phyloP scores from a whole-genome alignment of 2,113 vertebrate genomes.

The Dendrocopos noguchii region DNA sequence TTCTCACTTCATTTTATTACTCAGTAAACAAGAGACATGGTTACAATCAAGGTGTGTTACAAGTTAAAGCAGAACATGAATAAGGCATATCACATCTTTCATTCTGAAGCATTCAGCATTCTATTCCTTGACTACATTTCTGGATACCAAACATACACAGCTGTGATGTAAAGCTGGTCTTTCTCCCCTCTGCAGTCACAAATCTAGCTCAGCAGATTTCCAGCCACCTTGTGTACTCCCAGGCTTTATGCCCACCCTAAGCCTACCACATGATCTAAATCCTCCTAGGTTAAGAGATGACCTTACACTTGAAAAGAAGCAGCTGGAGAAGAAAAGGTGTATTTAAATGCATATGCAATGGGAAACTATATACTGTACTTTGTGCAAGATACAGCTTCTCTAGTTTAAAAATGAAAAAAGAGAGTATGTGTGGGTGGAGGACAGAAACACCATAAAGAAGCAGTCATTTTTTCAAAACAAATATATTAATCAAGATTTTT shows the following conservation, averaged over 20 bases:
- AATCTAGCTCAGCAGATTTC: not conserved
- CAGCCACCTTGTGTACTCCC: not conserved
- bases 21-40: not conserved
- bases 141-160: not conserved
- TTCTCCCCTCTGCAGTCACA: not conserved
- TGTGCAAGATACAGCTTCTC: not conserved
- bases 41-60: not conserved
- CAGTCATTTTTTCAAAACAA: not conserved
- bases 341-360: not conserved
- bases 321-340: not conserved
- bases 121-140: not conserved
- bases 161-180: not conserved
- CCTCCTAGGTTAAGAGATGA: not conserved
- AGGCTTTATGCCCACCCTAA: not conserved
- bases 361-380: not conserved
- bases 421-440: rapidly evolving
- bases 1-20: not conserved
- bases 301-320: not conserved
- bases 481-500: not conserved
- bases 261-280: not conserved
- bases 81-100: not conserved
- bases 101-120: not conserved
- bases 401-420: not conserved
- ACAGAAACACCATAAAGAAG: not conserved
- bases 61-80: not conserved